Percentiles rank a stretch among this genome's conserved stretches.
Evolutionary conservation across 2,113 vertebrate genomes (phyloP).

Genomic region (Muntiacus muntjak): DNA sequence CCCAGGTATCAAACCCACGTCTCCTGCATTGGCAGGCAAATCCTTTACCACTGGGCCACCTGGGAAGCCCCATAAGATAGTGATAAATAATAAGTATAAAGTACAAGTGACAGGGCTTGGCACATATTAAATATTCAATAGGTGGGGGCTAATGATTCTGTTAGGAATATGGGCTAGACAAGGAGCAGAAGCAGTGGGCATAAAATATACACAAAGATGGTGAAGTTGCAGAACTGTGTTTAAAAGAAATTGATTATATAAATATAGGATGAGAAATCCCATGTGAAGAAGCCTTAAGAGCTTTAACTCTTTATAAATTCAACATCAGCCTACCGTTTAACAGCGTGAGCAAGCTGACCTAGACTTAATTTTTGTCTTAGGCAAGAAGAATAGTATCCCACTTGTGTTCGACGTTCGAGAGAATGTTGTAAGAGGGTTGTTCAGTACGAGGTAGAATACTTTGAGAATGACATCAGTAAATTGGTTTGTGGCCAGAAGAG

Average conservation of each 20-base stretch:
- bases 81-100: not conserved
- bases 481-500: not conserved
- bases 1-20: not conserved
- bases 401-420: not conserved
- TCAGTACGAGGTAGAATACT: not conserved
- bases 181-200: not conserved
- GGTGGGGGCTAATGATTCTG: not conserved
- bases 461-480: not conserved
- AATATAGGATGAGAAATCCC: not conserved
- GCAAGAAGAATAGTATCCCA: not conserved
- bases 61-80: not conserved
- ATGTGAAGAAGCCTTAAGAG: not conserved
- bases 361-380: not conserved
- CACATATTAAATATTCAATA: not conserved
- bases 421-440: not conserved
- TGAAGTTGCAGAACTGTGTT: not conserved
- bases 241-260: not conserved
- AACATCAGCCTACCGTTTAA: not conserved
- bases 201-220: not conserved
- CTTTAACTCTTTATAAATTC: not conserved
- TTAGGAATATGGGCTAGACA: not conserved
- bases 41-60: not conserved
- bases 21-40: not conserved
- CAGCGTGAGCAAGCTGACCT: not conserved
- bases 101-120: not conserved